Evolutionary conservation across 2,888 invertebrate genomes (phyloP), one percentile per base, ranked within the genome.

Genomic region (Drosophila meridionalis): DNA sequence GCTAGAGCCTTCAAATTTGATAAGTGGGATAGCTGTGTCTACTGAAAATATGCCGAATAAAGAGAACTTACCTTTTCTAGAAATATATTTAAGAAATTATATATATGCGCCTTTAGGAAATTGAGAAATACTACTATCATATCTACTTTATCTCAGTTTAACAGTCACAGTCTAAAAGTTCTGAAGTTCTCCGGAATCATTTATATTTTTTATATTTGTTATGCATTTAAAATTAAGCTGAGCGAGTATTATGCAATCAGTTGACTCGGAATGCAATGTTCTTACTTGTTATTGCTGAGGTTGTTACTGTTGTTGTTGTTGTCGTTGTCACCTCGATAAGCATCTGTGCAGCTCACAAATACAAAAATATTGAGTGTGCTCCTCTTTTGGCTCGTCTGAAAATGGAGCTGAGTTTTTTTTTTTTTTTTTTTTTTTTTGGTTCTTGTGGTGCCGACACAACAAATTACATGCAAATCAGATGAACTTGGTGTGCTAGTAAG

Each of bases 381-480:
- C 38, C 80, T 76, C 65, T 75, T 73, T 63, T 80, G 62, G 76
- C 14, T 14, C 55, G 58, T 48, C 52, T 70, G 68, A 36, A 88
- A 67, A 66, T 62, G 69, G 64, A 68, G 56, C 20, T 38, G 34
- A 56, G 20, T 36, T 47, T 69, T 45, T 43, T 20, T 36, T 42
- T 28, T 11, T n/a, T 57, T 11, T n/a, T 57, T 47, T 28, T 45
- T 7, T 34, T 68, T 60, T 59, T 42, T 26, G 6, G 42, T 7
- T 63, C 58, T 72, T 75, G 69, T 58, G 72, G 63, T 71, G 83
- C 67, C 70, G 67, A 69, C 55, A 55, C 69, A 85, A 88, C 86
- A 88, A 90, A 89, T 87, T 83, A 87, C 86, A 88, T 88, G 86
- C 88, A 88, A 87, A 87, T 87, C 80, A 77, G 58, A 45, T 53